Percentiles rank a stretch among this genome's conserved stretches.
phyloP scores from a whole-genome alignment of 2,113 vertebrate genomes.

The Oreotragus oreotragus region DNA sequence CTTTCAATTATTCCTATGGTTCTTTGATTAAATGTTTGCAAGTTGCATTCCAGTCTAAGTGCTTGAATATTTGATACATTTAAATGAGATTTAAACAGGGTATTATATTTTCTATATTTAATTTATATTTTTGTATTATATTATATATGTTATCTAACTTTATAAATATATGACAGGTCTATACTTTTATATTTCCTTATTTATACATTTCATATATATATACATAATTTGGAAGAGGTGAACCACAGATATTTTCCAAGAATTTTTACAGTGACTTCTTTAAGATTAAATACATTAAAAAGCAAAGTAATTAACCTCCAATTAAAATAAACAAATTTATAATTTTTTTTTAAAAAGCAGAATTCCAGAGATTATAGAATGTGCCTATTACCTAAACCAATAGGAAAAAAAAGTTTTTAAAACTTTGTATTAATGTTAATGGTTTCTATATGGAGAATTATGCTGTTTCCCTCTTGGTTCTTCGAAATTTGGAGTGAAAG shows the following conservation, averaged over 20 bases:
- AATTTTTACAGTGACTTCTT: not conserved
- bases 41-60: not conserved
- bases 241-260: not conserved
- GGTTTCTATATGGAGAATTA: not conserved
- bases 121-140: not conserved
- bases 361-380: not conserved
- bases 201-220: not conserved
- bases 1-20: not conserved
- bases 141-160: not conserved
- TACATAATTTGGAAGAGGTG: not conserved
- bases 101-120: not conserved
- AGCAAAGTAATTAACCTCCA: too few species aligned
- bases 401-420: not conserved
- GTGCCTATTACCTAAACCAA: not conserved
- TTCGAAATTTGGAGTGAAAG: not conserved
- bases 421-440: not conserved
- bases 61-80: not conserved
- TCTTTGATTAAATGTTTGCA: not conserved
- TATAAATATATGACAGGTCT: not conserved
- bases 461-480: not conserved
- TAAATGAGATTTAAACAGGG: not conserved
- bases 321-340: too few species aligned
- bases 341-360: too few species aligned
- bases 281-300: not conserved
- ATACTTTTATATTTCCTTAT: not conserved